phyloP scores from a whole-genome alignment of 2,113 vertebrate genomes.

The Thamnophis sirtalis region DNA sequence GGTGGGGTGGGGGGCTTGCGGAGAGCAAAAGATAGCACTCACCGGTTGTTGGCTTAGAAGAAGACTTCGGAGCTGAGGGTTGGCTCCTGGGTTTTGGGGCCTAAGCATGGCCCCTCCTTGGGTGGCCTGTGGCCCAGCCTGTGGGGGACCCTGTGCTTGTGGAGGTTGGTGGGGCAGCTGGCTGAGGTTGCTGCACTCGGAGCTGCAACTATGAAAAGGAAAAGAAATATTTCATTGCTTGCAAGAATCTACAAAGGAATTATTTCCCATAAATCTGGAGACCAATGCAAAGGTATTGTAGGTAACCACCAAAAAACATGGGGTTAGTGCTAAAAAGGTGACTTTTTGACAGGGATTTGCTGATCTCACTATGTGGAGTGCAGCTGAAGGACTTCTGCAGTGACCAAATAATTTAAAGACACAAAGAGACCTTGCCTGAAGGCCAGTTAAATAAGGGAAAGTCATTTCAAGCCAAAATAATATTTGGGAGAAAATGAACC shows the following conservation, averaged over 20 bases:
- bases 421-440: no score
- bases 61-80: constrained; percentile 89
- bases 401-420: not conserved
- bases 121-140: constrained; percentile 62
- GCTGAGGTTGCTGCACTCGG: constrained; percentile 65
- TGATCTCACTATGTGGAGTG: not conserved
- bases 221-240: not conserved
- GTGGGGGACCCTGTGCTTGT: constrained; percentile 74
- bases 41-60: constrained; percentile 88
- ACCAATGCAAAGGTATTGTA: not conserved
- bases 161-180: constrained; percentile 48
- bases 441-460: not conserved
- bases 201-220: constrained; percentile 70
- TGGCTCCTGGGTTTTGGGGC: constrained; percentile 86
- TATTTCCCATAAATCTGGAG: not conserved
- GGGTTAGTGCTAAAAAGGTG: not conserved
- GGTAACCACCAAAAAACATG: not conserved
- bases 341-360: not conserved
- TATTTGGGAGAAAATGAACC: not conserved
- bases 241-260: no score
- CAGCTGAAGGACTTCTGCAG: no score
- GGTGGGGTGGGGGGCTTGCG: not conserved
- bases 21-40: constrained; percentile 36
- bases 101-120: constrained; percentile 79
- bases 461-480: not conserved